Evolutionary conservation across 2,113 vertebrate genomes (phyloP).

Genomic region (Grammomys dolichurus): DNA sequence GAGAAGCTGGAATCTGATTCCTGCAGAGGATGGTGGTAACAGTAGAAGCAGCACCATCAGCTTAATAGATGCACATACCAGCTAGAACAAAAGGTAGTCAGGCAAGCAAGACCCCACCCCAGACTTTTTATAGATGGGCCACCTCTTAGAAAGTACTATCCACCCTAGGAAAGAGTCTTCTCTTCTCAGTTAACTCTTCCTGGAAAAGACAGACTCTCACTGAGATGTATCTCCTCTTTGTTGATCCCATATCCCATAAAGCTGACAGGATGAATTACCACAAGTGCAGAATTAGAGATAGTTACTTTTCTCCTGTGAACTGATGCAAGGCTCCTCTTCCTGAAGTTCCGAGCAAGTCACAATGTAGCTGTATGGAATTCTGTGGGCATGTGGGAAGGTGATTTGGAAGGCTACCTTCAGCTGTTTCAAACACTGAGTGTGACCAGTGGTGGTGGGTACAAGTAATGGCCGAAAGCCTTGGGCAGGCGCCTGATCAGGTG

Average conservation of each 20-base stretch:
- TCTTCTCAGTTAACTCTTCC: not conserved
- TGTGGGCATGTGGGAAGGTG: not conserved
- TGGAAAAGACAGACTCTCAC: not conserved
- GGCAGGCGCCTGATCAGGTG: slow-evolving; percentile 81
- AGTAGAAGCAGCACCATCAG: not conserved
- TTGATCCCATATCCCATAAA: not conserved
- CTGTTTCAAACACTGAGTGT: not conserved
- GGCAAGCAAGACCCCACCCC: not conserved
- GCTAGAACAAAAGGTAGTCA: not conserved
- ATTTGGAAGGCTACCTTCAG: not conserved
- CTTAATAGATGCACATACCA: too few species aligned
- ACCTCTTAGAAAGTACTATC: not conserved
- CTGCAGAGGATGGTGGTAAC: too few species aligned
- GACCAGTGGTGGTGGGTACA: not conserved
- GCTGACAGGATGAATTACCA: not conserved
- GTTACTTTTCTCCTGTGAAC: not conserved
- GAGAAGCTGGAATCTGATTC: not conserved
- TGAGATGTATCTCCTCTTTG: not conserved
- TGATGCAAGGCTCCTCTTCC: not conserved
- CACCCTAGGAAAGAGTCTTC: not conserved
- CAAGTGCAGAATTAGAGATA: not conserved
- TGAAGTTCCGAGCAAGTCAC: not conserved
- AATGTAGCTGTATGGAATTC: too few species aligned
- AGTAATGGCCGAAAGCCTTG: slow-evolving; percentile 36
- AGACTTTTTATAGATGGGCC: not conserved